Evolutionary conservation across 2,797 vertebrate genomes (phyloP).

Genomic region (Poecilia wingei): DNA sequence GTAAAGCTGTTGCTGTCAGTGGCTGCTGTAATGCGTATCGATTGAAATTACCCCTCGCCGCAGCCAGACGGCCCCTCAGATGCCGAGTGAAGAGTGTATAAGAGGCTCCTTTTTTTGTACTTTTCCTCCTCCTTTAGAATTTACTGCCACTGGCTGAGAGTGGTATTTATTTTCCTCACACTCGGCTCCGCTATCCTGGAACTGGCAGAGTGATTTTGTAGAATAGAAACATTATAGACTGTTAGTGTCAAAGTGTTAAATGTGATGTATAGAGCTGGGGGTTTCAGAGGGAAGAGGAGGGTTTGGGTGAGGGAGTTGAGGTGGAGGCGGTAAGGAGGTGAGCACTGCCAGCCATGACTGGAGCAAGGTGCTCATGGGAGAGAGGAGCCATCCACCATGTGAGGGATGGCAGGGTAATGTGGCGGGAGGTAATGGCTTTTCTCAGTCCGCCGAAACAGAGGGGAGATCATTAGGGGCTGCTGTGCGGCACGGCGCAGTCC

Average conservation of each 20-base stretch:
- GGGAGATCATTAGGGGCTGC: slow-evolving; percentile 76
- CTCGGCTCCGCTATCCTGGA: slow-evolving; percentile 92
- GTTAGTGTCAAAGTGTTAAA: slow-evolving; percentile 99
- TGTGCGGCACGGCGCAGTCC: slow-evolving; percentile 61
- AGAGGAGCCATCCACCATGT: slow-evolving; percentile 91
- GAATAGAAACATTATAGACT: slow-evolving; percentile 99
- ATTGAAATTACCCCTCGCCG: slow-evolving; percentile 67
- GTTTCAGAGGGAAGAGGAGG: slow-evolving; percentile 77
- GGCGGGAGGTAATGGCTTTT: slow-evolving; percentile 95
- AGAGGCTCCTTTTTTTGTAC: slow-evolving; percentile 63
- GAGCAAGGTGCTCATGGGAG: slow-evolving; percentile 94
- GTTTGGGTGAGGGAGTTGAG: slow-evolving; percentile 57
- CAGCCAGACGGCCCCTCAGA: slow-evolving; percentile 62
- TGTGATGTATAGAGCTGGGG: slow-evolving; percentile 97
- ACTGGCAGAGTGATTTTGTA: slow-evolving; percentile 99
- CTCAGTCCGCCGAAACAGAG: slow-evolving; percentile 88
- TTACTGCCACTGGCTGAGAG: slow-evolving; percentile 85
- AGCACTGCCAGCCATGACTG: slow-evolving; percentile 89
- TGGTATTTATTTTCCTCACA: slow-evolving; percentile 98
- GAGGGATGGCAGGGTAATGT: slow-evolving; percentile 95
- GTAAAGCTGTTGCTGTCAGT: slow-evolving; percentile 64
- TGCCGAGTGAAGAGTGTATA: slow-evolving; percentile 48
- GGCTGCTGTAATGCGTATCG: slow-evolving; percentile 52
- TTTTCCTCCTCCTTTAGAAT: slow-evolving; percentile 77
- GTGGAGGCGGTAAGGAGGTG: slow-evolving; percentile 77